These are phyloP conservation scores for Drosophila arizonae DNA, from an alignment of 1,140 invertebrate genomes.

Conservation along the genomic window DNA sequence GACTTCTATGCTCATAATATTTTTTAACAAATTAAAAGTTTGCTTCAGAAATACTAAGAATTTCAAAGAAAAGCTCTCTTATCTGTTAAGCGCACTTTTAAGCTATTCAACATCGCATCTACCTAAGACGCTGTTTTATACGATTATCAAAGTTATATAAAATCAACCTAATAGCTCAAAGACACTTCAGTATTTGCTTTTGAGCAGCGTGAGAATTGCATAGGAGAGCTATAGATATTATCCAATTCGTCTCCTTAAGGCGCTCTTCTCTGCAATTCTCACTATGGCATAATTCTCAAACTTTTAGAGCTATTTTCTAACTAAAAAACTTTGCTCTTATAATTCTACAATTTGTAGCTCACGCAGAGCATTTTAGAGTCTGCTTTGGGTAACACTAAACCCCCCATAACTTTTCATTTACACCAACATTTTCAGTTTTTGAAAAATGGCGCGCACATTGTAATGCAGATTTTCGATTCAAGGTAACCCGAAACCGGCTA, in stretches of 20 bases:
- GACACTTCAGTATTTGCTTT: too few species aligned
- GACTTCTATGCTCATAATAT: too few species aligned
- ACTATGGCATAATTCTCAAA: neutral
- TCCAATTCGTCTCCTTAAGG: too few species aligned
- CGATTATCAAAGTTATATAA: too few species aligned
- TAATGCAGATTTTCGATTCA: conserved; percentile 39
- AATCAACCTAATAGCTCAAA: too few species aligned
- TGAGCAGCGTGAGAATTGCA: neutral
- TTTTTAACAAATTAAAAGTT: too few species aligned
- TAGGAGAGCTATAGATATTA: neutral
- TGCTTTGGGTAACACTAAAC: neutral
- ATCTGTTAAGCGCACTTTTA: too few species aligned
- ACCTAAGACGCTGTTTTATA: too few species aligned
- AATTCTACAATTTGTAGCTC: too few species aligned
- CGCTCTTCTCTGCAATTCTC: conserved; percentile 1
- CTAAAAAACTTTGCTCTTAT: too few species aligned
- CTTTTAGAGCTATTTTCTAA: too few species aligned
- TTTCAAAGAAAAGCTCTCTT: neutral
- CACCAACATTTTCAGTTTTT: conserved; percentile 2
- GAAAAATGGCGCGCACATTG: conserved; percentile 42
- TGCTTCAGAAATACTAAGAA: neutral
- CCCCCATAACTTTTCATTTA: conserved; percentile 11
- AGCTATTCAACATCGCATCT: too few species aligned
- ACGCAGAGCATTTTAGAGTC: conserved; percentile 20
- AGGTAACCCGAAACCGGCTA: conserved; percentile 30